phyloP scores from a whole-genome alignment of 2,888 invertebrate genomes.

The Caenorhabditis sp. region DNA sequence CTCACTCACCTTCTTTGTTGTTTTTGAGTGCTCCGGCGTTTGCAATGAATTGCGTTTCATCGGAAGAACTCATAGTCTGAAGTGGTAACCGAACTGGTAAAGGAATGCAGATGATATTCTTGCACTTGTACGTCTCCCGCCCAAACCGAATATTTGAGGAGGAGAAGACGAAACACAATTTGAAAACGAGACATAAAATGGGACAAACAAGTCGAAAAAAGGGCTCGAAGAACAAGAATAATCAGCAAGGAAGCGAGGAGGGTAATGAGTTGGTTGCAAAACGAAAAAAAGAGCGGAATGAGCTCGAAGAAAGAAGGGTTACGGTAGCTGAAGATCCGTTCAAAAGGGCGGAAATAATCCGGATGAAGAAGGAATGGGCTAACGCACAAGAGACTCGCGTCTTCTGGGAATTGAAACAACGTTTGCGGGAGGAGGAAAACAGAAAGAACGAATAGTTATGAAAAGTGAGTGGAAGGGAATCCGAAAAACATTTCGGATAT shows the following conservation, averaged over 20 bases:
- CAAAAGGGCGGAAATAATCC: background rate
- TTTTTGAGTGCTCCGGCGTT: slow-evolving; percentile 33
- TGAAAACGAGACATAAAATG: background rate
- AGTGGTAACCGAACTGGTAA: background rate
- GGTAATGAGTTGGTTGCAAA: slow-evolving; percentile 25
- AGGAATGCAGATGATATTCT: background rate
- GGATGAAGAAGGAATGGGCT: too few relatives aligned
- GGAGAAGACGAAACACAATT: slow-evolving; percentile 5
- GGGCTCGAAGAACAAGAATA: background rate
- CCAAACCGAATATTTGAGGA: background rate
- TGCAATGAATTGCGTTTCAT: slow-evolving; percentile 35
- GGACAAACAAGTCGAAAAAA: background rate
- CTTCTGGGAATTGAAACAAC: too few relatives aligned
- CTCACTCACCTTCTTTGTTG: slow-evolving; percentile 36
- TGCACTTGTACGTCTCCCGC: background rate
- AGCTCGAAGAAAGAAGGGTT: slow-evolving; percentile 6
- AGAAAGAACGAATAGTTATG: too few relatives aligned
- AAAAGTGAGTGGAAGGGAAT: too few relatives aligned
- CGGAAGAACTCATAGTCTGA: slow-evolving; percentile 17
- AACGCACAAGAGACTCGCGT: too few relatives aligned
- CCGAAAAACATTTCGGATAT: too few relatives aligned
- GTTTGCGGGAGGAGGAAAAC: too few relatives aligned
- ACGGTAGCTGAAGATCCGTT: background rate
- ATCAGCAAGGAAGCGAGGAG: background rate
- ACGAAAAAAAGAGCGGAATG: slow-evolving; percentile 6